Conservation (phyloP, 2,797 vertebrate species). For the Telmatherina bonti region DNA sequence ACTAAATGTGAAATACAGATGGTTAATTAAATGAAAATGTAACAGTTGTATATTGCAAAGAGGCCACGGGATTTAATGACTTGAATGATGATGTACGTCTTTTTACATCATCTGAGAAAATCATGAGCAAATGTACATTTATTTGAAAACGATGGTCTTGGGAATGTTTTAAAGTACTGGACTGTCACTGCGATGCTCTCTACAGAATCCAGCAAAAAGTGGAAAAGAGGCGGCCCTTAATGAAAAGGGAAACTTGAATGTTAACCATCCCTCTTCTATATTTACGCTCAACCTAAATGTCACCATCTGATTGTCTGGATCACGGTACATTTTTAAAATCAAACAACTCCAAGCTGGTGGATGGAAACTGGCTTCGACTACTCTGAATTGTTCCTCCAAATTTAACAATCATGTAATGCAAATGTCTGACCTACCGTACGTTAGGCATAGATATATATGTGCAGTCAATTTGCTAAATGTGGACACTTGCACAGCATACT, state of each 20-base stretch:
- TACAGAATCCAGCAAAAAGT: constrained; percentile 47
- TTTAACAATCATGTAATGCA: constrained; percentile 70
- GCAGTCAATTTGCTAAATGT: constrained; percentile 74
- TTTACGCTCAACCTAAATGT: constrained; percentile 50
- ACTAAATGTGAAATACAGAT: constrained; percentile 55
- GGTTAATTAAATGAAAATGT: constrained; percentile 64
- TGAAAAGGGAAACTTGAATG: constrained; percentile 66
- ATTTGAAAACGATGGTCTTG: constrained; percentile 63
- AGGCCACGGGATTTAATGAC: constrained; percentile 62
- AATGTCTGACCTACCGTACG: constrained; percentile 71
- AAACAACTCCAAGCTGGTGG: constrained; percentile 46
- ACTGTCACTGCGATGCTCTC: constrained; percentile 54
- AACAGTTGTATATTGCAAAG: constrained; percentile 65
- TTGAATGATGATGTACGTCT: constrained; percentile 71
- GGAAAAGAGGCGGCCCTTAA: constrained; percentile 56
- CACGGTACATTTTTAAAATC: constrained; percentile 43
- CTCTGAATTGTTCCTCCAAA: constrained; percentile 68
- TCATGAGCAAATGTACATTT: constrained; percentile 62
- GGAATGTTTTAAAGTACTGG: constrained; percentile 74
- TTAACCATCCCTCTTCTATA: constrained; percentile 58
- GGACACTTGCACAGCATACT: constrained; percentile 79
- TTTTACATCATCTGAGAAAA: constrained; percentile 46
- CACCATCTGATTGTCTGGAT: constrained; percentile 60
- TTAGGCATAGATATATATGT: constrained; percentile 73
- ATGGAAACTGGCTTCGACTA: constrained; percentile 43